Percentiles rank a stretch among this genome's conserved stretches.
Conservation (phyloP, 2,888 invertebrate genomes). For the Dysmachus trigonus region DNA sequence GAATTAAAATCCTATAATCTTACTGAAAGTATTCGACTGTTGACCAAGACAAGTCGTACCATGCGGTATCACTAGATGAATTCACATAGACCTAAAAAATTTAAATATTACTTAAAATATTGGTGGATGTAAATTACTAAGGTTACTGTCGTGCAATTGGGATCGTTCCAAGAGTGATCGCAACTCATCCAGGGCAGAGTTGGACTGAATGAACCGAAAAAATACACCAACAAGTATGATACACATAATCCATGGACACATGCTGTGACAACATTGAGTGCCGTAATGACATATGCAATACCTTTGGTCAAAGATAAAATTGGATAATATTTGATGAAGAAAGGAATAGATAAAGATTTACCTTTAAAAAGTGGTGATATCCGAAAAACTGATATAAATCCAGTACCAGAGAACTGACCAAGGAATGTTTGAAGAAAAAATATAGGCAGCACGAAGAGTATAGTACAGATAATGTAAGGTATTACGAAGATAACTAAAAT, state of each 20-base stretch:
- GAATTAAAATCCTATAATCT: constrained; percentile 36
- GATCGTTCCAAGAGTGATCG: constrained; percentile 83
- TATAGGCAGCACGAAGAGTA: constrained; percentile 83
- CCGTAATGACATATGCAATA: constrained; percentile 83
- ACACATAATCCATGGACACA: constrained; percentile 86
- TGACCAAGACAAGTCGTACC: constrained; percentile 45
- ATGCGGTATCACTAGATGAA: constrained; percentile 50
- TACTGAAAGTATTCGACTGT: constrained; percentile 60
- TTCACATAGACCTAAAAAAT: not conserved
- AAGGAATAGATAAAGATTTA: constrained; percentile 57
- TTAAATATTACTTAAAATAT: not conserved
- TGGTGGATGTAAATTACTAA: not conserved
- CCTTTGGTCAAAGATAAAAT: constrained; percentile 67
- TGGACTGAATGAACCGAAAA: constrained; percentile 73
- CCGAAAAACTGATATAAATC: constrained; percentile 82
- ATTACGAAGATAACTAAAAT: constrained; percentile 53
- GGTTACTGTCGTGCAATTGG: constrained; percentile 66
- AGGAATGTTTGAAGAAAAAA: constrained; percentile 88
- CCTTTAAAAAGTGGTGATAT: constrained; percentile 89
- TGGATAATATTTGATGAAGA: not conserved
- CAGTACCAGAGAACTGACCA: constrained; percentile 85
- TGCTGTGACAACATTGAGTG: constrained; percentile 82
- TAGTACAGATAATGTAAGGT: constrained; percentile 69
- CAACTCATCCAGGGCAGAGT: constrained; percentile 83
- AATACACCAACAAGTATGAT: constrained; percentile 84